Evolutionary conservation across 1,140 invertebrate genomes (phyloP).

Genomic region (Drosophila micromelanica): DNA sequence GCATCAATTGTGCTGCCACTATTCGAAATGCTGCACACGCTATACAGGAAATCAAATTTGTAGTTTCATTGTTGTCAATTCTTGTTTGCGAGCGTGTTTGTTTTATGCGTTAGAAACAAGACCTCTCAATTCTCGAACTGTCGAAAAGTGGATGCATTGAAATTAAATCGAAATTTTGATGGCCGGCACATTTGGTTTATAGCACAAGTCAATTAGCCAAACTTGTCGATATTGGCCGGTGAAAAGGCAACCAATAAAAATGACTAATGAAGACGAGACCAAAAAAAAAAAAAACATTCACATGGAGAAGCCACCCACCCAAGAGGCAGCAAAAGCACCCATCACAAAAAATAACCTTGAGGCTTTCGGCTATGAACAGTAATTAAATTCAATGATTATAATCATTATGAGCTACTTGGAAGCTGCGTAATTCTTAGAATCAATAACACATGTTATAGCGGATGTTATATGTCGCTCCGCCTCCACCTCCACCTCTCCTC

Average conservation of each 20-base stretch:
- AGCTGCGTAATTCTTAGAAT: conserved; percentile 43
- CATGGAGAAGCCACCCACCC: conserved; percentile 2
- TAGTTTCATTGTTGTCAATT: conserved; percentile 42
- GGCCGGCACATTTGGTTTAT: conserved; percentile 40
- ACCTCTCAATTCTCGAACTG: conserved; percentile 40
- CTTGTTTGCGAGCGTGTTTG: neutral
- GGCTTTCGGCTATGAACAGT: neutral
- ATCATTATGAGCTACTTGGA: conserved; percentile 15
- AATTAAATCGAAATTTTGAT: conserved; percentile 58
- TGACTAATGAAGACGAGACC: neutral
- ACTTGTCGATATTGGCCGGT: conserved; percentile 36
- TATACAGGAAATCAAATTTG: conserved; percentile 72
- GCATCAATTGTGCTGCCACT: conserved; percentile 52
- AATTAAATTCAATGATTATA: conserved; percentile 19
- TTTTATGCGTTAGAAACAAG: conserved; percentile 52
- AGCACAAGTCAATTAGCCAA: conserved; percentile 58
- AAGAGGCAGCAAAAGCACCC: neutral
- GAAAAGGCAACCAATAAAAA: neutral
- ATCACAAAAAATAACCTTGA: conserved; percentile 6
- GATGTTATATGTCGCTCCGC: conserved; percentile 3
- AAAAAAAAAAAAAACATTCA: neutral
- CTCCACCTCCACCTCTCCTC: neutral
- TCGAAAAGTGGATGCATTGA: conserved; percentile 58
- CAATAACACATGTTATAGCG: conserved; percentile 17
- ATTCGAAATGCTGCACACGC: conserved; percentile 39